These are phyloP conservation scores for Nixonia krombeini DNA, from an alignment of 1,140 invertebrate species.

Conservation along the genomic window DNA sequence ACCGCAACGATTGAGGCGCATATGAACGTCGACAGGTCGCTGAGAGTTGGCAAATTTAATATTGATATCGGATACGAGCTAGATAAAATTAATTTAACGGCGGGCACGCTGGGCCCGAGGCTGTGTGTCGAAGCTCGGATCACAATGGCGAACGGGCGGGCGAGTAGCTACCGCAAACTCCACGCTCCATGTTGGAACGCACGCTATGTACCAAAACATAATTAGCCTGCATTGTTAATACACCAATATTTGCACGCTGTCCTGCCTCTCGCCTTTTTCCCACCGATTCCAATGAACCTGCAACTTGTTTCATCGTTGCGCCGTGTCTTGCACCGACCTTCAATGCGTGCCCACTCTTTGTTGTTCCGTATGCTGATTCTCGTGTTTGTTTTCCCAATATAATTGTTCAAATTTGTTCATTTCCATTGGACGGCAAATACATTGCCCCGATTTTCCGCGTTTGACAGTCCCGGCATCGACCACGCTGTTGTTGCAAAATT, in stretches of 20 bases:
- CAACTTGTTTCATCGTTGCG: slow-evolving; percentile 48
- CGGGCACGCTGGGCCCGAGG: slow-evolving; percentile 57
- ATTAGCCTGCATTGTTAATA: slow-evolving; percentile 72
- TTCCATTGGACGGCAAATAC: too few relatives aligned
- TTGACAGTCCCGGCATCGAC: too few relatives aligned
- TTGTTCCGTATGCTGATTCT: too few relatives aligned
- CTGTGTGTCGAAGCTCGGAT: slow-evolving; percentile 68
- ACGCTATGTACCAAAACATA: slow-evolving; percentile 68
- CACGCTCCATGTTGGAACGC: slow-evolving; percentile 39
- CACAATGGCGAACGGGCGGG: slow-evolving; percentile 67
- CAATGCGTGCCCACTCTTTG: too few relatives aligned
- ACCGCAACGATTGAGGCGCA: background rate
- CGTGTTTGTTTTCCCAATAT: too few relatives aligned
- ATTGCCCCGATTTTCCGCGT: too few relatives aligned
- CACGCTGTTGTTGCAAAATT: too few relatives aligned
- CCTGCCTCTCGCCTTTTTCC: slow-evolving; percentile 55
- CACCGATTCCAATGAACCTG: slow-evolving; percentile 43
- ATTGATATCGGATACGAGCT: slow-evolving; percentile 66
- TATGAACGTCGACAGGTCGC: background rate
- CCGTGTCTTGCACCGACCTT: too few relatives aligned
- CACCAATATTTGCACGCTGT: slow-evolving; percentile 71
- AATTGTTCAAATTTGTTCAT: too few relatives aligned
- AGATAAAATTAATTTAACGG: slow-evolving; percentile 73
- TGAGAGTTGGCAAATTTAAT: slow-evolving; percentile 49
- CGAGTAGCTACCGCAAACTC: slow-evolving; percentile 60